phyloP scores from a whole-genome alignment of 1,140 invertebrate genomes.

The Rhagoletis zephyria region DNA sequence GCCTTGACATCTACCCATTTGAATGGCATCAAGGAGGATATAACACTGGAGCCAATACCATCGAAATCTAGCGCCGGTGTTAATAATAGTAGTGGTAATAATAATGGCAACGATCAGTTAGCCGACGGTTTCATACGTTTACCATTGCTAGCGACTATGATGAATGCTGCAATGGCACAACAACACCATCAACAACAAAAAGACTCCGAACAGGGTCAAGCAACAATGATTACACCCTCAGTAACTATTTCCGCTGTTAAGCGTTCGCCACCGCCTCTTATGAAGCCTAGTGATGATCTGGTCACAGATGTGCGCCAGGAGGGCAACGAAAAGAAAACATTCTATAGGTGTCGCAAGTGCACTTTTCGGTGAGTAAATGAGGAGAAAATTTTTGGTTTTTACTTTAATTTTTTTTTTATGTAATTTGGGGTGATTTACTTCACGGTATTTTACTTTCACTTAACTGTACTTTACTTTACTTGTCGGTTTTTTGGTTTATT shows the following conservation, averaged over 20 bases:
- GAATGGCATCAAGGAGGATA: slow-evolving; percentile 63
- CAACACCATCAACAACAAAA: slow-evolving; percentile 62
- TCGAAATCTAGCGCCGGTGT: slow-evolving; percentile 56
- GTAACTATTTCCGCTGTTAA: slow-evolving; percentile 74
- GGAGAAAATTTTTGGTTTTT: no score
- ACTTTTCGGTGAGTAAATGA: slow-evolving; percentile 80
- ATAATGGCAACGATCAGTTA: slow-evolving; percentile 64
- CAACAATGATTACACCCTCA: slow-evolving; percentile 68
- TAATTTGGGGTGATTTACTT: no score
- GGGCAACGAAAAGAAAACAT: slow-evolving; percentile 75
- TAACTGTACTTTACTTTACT: no score
- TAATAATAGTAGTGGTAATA: slow-evolving; percentile 15
- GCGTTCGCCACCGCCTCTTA: slow-evolving; percentile 57
- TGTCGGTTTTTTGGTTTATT: no score
- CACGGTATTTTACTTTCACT: no score
- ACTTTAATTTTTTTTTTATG: no score
- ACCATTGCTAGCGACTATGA: slow-evolving; percentile 67
- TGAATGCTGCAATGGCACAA: slow-evolving; percentile 72
- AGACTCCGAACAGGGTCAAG: slow-evolving; percentile 62
- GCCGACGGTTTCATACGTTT: slow-evolving; percentile 66
- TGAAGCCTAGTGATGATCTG: slow-evolving; percentile 69
- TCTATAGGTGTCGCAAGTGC: slow-evolving; percentile 89
- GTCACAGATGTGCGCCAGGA: slow-evolving; percentile 70
- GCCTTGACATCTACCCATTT: slow-evolving; percentile 41
- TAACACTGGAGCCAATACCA: slow-evolving; percentile 66